Conservation (phyloP, 2,113 vertebrate species). For the Petaurus breviceps region DNA sequence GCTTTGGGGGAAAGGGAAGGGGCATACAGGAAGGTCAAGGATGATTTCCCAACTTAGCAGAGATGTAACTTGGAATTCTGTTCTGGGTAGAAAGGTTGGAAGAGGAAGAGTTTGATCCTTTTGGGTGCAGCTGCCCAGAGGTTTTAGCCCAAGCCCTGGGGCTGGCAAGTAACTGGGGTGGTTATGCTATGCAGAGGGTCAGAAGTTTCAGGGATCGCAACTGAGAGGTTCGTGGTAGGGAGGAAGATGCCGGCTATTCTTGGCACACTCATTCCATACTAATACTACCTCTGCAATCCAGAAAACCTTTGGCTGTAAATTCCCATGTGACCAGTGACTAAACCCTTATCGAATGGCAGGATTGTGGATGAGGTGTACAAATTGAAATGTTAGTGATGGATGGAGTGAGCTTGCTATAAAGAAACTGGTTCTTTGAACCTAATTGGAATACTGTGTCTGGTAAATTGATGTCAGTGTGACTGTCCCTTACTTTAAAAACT, state of each 20-base stretch:
- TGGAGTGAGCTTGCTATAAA: constrained; percentile 58
- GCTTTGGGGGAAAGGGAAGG: background rate
- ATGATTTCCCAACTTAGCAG: background rate
- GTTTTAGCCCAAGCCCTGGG: background rate
- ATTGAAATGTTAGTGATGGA: constrained; percentile 45
- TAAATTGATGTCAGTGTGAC: constrained; percentile 54
- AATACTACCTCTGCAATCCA: background rate
- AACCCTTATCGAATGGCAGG: fast-evolving
- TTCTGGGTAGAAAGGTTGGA: background rate
- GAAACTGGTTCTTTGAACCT: constrained; percentile 51
- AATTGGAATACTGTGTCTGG: constrained; percentile 45
- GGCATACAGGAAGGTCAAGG: background rate
- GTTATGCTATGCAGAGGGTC: background rate
- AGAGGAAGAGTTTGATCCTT: background rate
- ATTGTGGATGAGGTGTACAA: constrained; percentile 28
- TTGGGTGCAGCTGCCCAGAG: background rate
- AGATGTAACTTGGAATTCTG: background rate
- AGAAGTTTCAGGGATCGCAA: background rate
- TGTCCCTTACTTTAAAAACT: constrained; percentile 67
- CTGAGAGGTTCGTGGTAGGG: background rate
- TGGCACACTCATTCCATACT: background rate
- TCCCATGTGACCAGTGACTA: background rate
- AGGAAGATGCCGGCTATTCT: background rate
- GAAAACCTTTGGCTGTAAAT: background rate
- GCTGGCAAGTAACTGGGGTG: background rate